Base-by-base conservation (phyloP, 2,888 invertebrate genomes). In the Tiliacea citrago region DNA sequence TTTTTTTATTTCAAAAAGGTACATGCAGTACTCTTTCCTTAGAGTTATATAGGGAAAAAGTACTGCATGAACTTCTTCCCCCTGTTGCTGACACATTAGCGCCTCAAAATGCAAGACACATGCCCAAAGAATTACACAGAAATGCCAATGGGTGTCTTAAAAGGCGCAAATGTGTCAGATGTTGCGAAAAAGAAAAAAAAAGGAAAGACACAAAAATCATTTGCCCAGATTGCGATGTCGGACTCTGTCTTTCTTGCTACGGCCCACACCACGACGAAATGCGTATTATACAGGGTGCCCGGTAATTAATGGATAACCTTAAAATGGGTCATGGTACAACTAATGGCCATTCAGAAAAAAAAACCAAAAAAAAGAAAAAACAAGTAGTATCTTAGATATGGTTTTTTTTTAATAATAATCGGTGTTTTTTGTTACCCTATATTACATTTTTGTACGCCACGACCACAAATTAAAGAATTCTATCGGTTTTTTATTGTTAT, bases 151-250 rank as follows among this genome's bases (percentile, higher is more conserved):
- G 73, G 7, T 35, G 45, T 18, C 49, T 66, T 24, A 73, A 60
- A 60, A 55, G 73, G 42, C 47, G 72, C 39, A 60, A 72, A 39
- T 72, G 72, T 72, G n/a, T 49, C 39, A 72, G 62, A 29, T 73
- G 62, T 57, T 73, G 73, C 63, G 42, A 2, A n/a, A 24, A 29
- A 55, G 29, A 62, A 10, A 68, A 68, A 73, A 73, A 73, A 5
- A 5, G 5, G 5, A 35, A 5, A 35, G 67, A 71, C 24, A 65
- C 49, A 24, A 58, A 58, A 29, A 62, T 73, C 3, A 49, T 65
- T 7, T 73, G 73, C 42, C 60, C 61, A 1, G 61, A 73, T n/a
- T 73, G 61, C 16, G 67, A 73, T 51, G 49, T 68, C 16, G 67
- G 72, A 1, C 58, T 58, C 12, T 55, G 70, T 47, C 16, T 47